Evolutionary conservation across 1,140 invertebrate species (phyloP), one percentile per base, ranked within the genome.

Genomic region (Drosophila pruinosa): DNA sequence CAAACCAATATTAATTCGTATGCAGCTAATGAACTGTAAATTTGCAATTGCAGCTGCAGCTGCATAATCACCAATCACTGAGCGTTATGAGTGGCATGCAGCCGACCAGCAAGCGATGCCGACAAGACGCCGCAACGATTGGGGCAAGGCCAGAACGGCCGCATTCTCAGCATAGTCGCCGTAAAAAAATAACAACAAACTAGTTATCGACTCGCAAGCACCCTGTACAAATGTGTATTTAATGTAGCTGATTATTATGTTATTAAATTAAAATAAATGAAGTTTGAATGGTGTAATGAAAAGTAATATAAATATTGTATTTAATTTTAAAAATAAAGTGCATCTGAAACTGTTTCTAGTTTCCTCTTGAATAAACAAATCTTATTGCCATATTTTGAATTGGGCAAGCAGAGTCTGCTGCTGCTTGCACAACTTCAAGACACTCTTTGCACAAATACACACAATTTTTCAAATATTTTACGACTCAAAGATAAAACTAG

Each of bases 91-190:
- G 21, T 54, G 61, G 12, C 52, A 34, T n/a, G 8, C 26, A 28
- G 26, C 26, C 31, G 31, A 34, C 3, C 28, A 34, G 10, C 31
- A n/a, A 34, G 26, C 26, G 26, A 28, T 54, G 61, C 24, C 52
- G 28, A 45, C n/a, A 10, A 54, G n/a, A 21, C 14, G 53, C 14
- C 7, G 22, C 53, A 28, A 3, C 38, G 38, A 57, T 28, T 38
- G 53, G 43, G 45, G 56, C 43, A 61, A 63, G 50, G 41, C 31
- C 22, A 54, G 26, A 62, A 36, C 43, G 56, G 28, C 54, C 43
- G 67, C 61, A 80, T 72, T 80, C 65, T 24, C 65, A 71, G 59
- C 76, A 74, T 75, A 47, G 6, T 77, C n/a, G 31, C 24, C 6
- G 4, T 56, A 10, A 8, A 4, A 28, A 36, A 34, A 39, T n/a